Evolutionary conservation across 2,888 invertebrate species (phyloP), one percentile per base, ranked within the genome.

Genomic region (Nowickia ferox): DNA sequence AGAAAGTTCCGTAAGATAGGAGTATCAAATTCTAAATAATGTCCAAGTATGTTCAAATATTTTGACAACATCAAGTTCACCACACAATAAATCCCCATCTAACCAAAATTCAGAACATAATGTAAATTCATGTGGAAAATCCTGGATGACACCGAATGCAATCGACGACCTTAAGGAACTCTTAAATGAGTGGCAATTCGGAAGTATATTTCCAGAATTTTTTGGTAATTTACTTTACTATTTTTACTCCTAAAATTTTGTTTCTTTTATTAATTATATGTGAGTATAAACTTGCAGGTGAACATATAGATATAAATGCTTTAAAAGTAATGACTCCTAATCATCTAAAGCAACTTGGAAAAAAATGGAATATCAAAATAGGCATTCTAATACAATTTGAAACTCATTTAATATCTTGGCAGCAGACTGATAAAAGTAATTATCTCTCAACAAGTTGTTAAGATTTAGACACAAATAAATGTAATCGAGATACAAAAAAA

Each of bases 271-370:
- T 19, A 42, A n/a, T 10, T 22, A 46, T 46, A 44, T 17, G n/a
- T 55, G n/a, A n/a, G n/a, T n/a, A n/a, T n/a, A 15, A 15, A 15
- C 6, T 15, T 66, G 30, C n/a, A 66, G 66, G 44, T 22, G 51
- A 66, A 66, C 10, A 19, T 48, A 48, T 66, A 48, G 48, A 66
- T 30, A 8, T 66, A 17, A 48, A 66, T 38, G 66, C 66, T 11
- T 48, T 66, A 13, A 66, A 66, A 22, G 5, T 48, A 66, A 66
- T 66, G 66, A 66, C 48, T 22, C 66, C 48, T 22, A n/a, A 48
- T 30, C 48, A 66, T 51, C 15, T 66, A 1, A 46, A 66, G 15
- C 48, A 48, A 66, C 19, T 66, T 2, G 66, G 30, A 30, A 30
- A 66, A 11, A 66, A 48, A 1, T 48, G 48, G 30, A 48, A 66